Base-by-base conservation (phyloP, 2,888 invertebrate species). In the Drosophila antonietae region DNA sequence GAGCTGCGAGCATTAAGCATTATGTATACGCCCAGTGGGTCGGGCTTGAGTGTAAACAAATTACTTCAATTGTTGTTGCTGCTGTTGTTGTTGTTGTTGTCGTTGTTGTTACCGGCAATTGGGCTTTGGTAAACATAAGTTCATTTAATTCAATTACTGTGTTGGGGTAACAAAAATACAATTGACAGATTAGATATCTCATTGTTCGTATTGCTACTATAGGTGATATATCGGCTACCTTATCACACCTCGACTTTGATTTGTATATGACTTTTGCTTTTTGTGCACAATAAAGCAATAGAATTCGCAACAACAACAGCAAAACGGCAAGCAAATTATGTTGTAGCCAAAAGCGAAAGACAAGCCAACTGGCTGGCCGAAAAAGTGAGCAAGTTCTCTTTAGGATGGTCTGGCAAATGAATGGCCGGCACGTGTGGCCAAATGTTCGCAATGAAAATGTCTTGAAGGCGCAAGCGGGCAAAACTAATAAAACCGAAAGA, bases 401-500 rank as follows among this genome's bases (percentile, higher is more conserved):
- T 53, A 18, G 41, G 39, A 8, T 58, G 60, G 67, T 41, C 44
- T 65, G 68, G 59, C 70, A 74, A 75, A 84, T 86, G 88, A 84
- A 85, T 85, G 88, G 84, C 80, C 71, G 88, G 84, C 84, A 85
- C 84, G 84, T 85, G 84, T 86, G 87, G 78, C 81, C 86, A 83
- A 84, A 84, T 86, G 87, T 75, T 71, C 77, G 79, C 80, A 81
- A 72, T 76, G 72, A 74, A 74, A 80, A 80, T 69, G 75, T 60
- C 73, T 68, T 74, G 57, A 70, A 74, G 66, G 58, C 47, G 47
- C 47, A 68, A 46, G 66, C 44, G 62, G 59, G 83, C 81, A 73
- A 76, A 76, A 79, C 88, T 83, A 88, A 84, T 84, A 84, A 84
- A 88, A 53, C 28, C 28, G 28, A 85, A 46, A 35, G 23, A 23